A percentile compares a stretch with the other conserved stretches of the same genome.
These are phyloP conservation scores for Graphium colonna DNA, from an alignment of 2,888 invertebrate genomes.

Conservation along the genomic window DNA sequence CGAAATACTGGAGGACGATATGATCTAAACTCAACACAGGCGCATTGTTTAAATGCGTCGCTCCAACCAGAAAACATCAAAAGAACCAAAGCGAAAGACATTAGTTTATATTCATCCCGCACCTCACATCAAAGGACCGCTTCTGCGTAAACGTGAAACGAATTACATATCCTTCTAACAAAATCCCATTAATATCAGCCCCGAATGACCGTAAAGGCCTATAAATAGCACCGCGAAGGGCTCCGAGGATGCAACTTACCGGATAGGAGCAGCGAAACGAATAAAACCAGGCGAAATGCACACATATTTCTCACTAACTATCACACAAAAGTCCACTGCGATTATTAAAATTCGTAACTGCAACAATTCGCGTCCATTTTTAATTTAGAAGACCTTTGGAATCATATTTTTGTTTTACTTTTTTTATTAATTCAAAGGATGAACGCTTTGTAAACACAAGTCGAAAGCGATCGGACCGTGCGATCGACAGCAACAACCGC, in stretches of 20 bases:
- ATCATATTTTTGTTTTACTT: constrained; percentile 40
- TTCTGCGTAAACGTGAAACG: constrained; percentile 34
- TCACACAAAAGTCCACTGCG: constrained; percentile 38
- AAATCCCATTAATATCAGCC: constrained; percentile 64
- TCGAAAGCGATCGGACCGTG: constrained; percentile 4
- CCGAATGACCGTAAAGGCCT: constrained; percentile 61
- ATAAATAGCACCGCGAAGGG: constrained; percentile 62
- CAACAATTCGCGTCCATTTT: constrained; percentile 43
- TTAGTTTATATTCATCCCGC: constrained; percentile 24
- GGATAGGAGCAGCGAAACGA: constrained; percentile 57
- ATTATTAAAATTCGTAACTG: constrained; percentile 27
- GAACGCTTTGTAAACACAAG: constrained; percentile 34
- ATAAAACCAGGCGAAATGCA: constrained; percentile 49
- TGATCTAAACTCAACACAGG: constrained; percentile 21
- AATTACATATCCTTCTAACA: constrained; percentile 43
- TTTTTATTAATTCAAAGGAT: constrained; percentile 33
- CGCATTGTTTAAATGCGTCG: constrained; percentile 20
- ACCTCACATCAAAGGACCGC: constrained; percentile 38
- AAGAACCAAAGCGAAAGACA: constrained; percentile 7
- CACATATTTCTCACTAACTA: constrained; percentile 57
- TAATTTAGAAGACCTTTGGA: constrained; percentile 40
- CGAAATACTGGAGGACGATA: constrained; percentile 10
- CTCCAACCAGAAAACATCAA: constrained; percentile 22
- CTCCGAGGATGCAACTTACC: constrained; percentile 68
- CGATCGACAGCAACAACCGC: constrained; percentile 37